Conservation (phyloP, 2,888 invertebrate species). For the Gymnosoma rotundatum region DNA sequence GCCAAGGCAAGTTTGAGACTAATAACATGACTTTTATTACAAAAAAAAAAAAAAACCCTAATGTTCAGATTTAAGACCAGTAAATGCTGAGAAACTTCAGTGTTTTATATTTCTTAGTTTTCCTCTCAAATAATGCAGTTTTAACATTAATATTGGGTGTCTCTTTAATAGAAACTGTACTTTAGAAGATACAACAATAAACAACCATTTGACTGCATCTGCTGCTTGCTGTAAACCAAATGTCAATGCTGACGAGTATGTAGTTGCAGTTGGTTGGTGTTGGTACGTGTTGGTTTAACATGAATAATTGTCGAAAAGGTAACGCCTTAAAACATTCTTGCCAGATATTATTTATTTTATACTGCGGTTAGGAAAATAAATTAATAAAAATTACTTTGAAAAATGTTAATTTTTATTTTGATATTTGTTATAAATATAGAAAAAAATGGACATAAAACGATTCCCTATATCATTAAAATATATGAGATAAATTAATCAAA, state of each 20-base stretch:
- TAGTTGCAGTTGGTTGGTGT: constrained; percentile 1
- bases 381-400: constrained; percentile 31
- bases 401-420: background rate
- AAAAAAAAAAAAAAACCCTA: too few relatives aligned
- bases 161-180: constrained; percentile 54
- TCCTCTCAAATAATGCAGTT: background rate
- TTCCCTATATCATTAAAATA: too few relatives aligned
- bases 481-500: constrained; percentile 16
- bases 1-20: too few relatives aligned
- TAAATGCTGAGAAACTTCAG: too few relatives aligned
- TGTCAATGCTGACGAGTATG: constrained; percentile 37
- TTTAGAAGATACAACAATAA: constrained; percentile 52
- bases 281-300: constrained; percentile 55
- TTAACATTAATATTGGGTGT: constrained; percentile 41
- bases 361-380: constrained; percentile 24
- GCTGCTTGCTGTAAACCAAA: constrained; percentile 49
- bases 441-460: background rate
- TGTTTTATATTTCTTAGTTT: background rate
- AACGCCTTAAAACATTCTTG: constrained; percentile 58
- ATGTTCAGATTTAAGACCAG: too few relatives aligned
- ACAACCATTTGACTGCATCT: constrained; percentile 32
- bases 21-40: too few relatives aligned
- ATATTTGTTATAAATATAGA: background rate
- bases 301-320: constrained; percentile 69
- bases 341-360: constrained; percentile 2